These are phyloP conservation scores for Zingel zingel DNA, from an alignment of 2,113 vertebrate species.

Conservation along the genomic window DNA sequence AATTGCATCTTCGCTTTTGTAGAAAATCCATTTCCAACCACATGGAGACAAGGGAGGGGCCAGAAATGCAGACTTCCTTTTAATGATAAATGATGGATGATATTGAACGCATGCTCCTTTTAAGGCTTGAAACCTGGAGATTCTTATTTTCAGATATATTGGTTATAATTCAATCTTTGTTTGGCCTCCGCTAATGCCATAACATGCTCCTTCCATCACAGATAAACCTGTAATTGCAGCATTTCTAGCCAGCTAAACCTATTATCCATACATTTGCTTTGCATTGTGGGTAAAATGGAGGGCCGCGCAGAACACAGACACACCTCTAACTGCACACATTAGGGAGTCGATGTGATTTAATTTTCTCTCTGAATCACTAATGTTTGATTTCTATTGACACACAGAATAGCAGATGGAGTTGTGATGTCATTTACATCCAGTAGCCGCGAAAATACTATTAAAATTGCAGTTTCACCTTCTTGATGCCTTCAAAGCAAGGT, in stretches of 20 bases:
- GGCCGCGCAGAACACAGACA: conserved; percentile 37
- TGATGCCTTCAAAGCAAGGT: not conserved
- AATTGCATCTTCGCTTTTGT: conserved; percentile 39
- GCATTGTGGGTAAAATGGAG: conserved; percentile 55
- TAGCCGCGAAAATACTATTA: conserved; percentile 44
- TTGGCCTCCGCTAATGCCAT: conserved; percentile 59
- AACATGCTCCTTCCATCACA: conserved; percentile 68
- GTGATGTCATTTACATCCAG: conserved; percentile 66
- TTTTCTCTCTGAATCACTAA: conserved; percentile 63
- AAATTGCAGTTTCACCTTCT: conserved; percentile 19
- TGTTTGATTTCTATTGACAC: conserved; percentile 70
- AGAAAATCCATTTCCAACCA: conserved; percentile 57
- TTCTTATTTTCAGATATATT: conserved; percentile 69
- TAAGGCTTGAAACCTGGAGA: conserved; percentile 55
- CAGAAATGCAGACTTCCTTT: conserved; percentile 34
- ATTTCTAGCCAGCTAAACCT: conserved; percentile 62
- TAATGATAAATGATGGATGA: conserved; percentile 63
- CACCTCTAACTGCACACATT: conserved; percentile 50
- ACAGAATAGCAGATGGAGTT: conserved; percentile 58
- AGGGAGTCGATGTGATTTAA: conserved; percentile 61
- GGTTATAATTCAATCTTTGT: conserved; percentile 56
- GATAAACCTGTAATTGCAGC: conserved; percentile 68
- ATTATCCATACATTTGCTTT: conserved; percentile 71
- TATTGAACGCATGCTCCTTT: conserved; percentile 46
- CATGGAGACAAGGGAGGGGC: conserved; percentile 10